These are phyloP conservation scores for Peucedramus taeniatus DNA, from an alignment of 2,113 vertebrate species.

Conservation along the genomic window DNA sequence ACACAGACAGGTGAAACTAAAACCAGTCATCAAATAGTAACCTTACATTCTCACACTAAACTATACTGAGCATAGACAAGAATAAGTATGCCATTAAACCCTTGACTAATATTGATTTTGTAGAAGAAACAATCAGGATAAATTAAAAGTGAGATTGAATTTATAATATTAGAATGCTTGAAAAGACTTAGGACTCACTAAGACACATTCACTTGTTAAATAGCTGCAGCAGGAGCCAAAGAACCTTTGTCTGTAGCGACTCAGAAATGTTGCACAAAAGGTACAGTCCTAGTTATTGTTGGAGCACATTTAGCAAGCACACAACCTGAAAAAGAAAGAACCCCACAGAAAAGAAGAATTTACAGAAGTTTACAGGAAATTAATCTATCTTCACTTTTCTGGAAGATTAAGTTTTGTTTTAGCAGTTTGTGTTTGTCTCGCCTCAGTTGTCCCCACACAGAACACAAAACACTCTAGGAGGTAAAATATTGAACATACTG, in stretches of 20 bases:
- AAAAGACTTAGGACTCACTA: not conserved
- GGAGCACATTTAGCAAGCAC: not conserved
- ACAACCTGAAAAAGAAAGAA: not conserved
- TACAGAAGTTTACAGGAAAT: not conserved
- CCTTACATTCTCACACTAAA: not conserved
- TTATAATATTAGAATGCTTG: not conserved
- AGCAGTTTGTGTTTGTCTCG: not conserved
- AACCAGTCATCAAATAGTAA: not conserved
- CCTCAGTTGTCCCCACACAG: not conserved
- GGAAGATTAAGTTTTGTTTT: not conserved
- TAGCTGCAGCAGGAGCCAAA: not conserved
- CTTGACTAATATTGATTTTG: not conserved
- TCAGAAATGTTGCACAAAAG: not conserved
- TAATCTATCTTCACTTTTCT: not conserved
- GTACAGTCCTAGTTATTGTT: not conserved
- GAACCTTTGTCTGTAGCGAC: not conserved
- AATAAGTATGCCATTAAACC: not conserved
- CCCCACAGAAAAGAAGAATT: not conserved
- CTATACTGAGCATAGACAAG: not conserved
- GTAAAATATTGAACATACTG: not conserved
- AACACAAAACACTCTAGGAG: not conserved
- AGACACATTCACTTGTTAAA: not conserved
- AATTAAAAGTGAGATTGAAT: not conserved
- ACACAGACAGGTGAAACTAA: not conserved
- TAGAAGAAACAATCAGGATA: not conserved